phyloP scores from a whole-genome alignment of 2,888 invertebrate species.

The Epinotia demarniana region DNA sequence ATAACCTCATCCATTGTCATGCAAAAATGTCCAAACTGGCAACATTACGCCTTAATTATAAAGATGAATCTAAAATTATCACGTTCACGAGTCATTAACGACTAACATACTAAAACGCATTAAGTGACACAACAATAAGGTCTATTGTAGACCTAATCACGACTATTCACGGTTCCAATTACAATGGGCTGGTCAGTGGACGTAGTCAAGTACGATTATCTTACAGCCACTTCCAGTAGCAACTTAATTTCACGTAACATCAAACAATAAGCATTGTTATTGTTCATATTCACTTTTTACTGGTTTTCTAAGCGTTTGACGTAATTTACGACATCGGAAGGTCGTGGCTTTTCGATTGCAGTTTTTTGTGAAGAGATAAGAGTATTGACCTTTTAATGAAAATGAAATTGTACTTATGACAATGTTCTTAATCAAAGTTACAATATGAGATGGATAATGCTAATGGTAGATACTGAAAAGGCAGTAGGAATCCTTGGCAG shows the following conservation, averaged over 20 bases:
- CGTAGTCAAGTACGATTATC: background rate
- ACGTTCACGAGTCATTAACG: constrained; percentile 4
- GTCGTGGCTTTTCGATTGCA: background rate
- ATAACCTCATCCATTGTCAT: constrained; percentile 65
- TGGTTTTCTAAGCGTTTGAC: constrained; percentile 30
- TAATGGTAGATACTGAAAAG: no score
- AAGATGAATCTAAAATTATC: constrained; percentile 7
- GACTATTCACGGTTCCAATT: background rate
- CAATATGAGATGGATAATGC: no score
- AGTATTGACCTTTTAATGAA: background rate
- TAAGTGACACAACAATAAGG: background rate
- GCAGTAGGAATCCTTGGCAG: no score
- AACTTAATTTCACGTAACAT: constrained; percentile 36
- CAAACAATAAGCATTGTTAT: constrained; percentile 42
- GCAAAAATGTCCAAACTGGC: constrained; percentile 53
- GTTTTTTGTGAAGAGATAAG: background rate
- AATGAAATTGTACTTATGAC: background rate
- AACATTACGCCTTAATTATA: constrained; percentile 44
- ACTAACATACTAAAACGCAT: background rate
- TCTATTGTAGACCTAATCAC: background rate
- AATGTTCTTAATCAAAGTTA: no score
- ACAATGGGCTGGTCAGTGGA: background rate
- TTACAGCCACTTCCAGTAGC: constrained; percentile 37
- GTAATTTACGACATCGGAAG: constrained; percentile 34
- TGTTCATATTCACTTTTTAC: constrained; percentile 39